Evolutionary conservation across 1,140 invertebrate species (phyloP).

Genomic region (Ylistrum balloti): DNA sequence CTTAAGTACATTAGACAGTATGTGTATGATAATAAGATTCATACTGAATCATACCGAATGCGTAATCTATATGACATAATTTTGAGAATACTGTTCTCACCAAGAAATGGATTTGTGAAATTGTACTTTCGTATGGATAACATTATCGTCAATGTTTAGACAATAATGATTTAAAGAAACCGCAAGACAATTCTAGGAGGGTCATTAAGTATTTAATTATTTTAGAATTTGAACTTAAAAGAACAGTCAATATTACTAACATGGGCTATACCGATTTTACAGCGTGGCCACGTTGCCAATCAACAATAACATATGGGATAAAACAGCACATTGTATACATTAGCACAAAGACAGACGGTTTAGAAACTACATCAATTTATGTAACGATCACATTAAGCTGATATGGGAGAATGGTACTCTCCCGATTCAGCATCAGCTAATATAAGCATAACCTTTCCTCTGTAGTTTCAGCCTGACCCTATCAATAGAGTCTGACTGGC

Average conservation of each 20-base stretch:
- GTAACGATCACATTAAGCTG: background rate
- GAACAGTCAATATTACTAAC: background rate
- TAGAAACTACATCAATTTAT: constrained; percentile 17
- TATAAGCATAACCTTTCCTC: background rate
- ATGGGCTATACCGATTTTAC: background rate
- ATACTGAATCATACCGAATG: no score
- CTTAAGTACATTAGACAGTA: no score
- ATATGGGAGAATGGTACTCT: background rate
- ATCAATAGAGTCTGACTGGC: background rate
- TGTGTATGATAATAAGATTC: no score
- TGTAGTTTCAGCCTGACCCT: background rate
- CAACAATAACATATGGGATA: background rate
- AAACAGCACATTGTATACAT: background rate
- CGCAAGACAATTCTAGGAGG: no score
- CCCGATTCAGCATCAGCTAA: background rate
- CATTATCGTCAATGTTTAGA: no score
- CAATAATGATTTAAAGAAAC: no score
- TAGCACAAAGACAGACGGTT: background rate
- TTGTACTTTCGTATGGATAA: no score
- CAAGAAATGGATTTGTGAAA: no score
- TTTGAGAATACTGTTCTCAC: no score
- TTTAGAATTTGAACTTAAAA: no score
- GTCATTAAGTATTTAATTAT: no score
- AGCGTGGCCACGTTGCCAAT: background rate
- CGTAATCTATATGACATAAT: no score